These are phyloP conservation scores for Entomobrya multifasciata DNA, from an alignment of 2,888 invertebrate genomes.

Conservation along the genomic window DNA sequence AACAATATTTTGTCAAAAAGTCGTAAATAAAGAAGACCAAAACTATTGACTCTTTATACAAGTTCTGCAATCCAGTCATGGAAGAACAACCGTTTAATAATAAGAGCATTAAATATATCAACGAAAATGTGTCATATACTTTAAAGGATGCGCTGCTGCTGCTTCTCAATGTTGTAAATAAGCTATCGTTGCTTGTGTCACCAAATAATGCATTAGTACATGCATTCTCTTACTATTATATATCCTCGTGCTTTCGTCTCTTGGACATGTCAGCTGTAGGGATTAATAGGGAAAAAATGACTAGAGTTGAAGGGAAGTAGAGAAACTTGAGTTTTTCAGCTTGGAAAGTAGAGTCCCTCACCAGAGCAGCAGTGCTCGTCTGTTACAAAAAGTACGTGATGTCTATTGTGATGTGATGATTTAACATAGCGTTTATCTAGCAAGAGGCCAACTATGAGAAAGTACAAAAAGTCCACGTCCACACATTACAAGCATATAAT, in stretches of 20 bases:
- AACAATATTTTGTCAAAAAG: conserved; percentile 28
- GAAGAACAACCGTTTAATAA: not conserved
- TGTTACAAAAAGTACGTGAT: conserved; percentile 14
- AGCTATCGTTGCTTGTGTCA: conserved; percentile 3
- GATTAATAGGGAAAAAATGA: conserved; percentile 37
- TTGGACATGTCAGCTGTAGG: conserved; percentile 14
- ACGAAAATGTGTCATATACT: not conserved
- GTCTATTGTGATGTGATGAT: not conserved
- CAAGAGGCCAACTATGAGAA: not conserved
- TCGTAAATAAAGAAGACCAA: conserved; percentile 18
- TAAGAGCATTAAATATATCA: not conserved
- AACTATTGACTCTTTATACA: not conserved
- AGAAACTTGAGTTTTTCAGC: not conserved
- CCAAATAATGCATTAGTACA: not conserved
- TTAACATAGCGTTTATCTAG: not conserved
- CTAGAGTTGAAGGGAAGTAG: conserved; percentile 3
- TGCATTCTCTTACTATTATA: not conserved
- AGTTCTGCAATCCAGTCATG: not conserved
- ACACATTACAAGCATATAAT: not conserved
- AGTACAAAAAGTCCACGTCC: not conserved
- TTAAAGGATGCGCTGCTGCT: not conserved
- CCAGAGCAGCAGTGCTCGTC: conserved; percentile 25
- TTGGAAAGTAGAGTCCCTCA: not conserved
- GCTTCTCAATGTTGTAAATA: conserved; percentile 8
- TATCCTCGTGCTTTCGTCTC: not conserved